Percentiles rank a stretch among this genome's conserved stretches.
These are phyloP conservation scores for Conger conger DNA, from an alignment of 2,113 vertebrate species.

Conservation along the genomic window DNA sequence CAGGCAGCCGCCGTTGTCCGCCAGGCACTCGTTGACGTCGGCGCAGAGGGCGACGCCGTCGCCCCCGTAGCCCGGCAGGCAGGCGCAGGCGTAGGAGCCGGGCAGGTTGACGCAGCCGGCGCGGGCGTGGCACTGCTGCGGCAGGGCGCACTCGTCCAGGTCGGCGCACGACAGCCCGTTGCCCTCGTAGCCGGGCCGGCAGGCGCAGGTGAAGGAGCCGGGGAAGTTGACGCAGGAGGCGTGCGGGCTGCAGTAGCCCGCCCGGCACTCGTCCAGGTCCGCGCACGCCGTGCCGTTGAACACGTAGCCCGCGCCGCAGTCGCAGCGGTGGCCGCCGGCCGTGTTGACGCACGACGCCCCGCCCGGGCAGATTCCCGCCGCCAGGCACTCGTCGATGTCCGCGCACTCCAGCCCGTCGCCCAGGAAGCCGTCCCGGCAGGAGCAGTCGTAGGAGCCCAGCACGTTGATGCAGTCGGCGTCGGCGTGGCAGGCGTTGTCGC, in stretches of 20 bases:
- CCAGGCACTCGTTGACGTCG: slow-evolving; percentile 73
- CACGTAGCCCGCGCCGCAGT: slow-evolving; percentile 68
- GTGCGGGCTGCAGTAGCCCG: slow-evolving; percentile 57
- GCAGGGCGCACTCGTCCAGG: slow-evolving; percentile 64
- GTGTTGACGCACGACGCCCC: slow-evolving; percentile 67
- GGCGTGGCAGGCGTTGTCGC: slow-evolving; percentile 57
- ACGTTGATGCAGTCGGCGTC: slow-evolving; percentile 69
- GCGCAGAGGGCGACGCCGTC: slow-evolving; percentile 63
- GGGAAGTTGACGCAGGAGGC: slow-evolving; percentile 66
- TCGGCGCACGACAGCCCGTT: slow-evolving; percentile 68
- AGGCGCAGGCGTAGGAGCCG: slow-evolving; percentile 71
- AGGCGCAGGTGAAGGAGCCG: slow-evolving; percentile 70
- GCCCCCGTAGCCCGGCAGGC: slow-evolving; percentile 66
- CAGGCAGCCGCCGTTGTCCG: slow-evolving; percentile 70
- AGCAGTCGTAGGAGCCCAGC: slow-evolving; percentile 69
- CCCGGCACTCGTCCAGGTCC: slow-evolving; percentile 70
- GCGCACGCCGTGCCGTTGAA: slow-evolving; percentile 59
- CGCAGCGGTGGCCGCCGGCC: slow-evolving; percentile 67
- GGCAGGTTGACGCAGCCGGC: slow-evolving; percentile 66
- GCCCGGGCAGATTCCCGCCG: slow-evolving; percentile 57
- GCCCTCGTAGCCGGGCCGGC: slow-evolving; percentile 65
- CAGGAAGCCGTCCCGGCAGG: slow-evolving; percentile 64
- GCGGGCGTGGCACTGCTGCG: slow-evolving; percentile 61
- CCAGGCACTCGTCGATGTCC: slow-evolving; percentile 72
- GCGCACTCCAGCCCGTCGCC: slow-evolving; percentile 65